Evolutionary conservation across 2,113 vertebrate genomes (phyloP).

Genomic region (Gobius niger): DNA sequence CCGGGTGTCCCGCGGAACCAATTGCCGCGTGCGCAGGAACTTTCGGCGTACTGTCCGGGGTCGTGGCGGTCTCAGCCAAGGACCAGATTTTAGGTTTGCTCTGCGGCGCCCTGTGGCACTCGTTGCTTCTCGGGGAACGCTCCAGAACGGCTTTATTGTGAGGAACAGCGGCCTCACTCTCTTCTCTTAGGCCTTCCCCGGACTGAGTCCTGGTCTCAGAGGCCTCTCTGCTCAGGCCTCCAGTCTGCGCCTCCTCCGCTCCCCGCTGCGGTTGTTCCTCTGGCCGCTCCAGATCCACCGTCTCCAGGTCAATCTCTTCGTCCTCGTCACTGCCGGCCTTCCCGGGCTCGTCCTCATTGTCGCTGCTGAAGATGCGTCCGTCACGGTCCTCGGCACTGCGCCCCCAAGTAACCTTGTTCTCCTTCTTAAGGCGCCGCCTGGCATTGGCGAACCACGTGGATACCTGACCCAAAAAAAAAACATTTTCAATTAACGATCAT

Average conservation of each 20-base stretch:
- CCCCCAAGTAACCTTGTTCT: constrained; percentile 97
- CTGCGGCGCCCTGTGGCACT: constrained; percentile 83
- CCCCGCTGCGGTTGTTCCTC: constrained; percentile 88
- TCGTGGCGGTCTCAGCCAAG: constrained; percentile 94
- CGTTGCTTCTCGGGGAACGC: constrained; percentile 77
- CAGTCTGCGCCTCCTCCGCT: constrained; percentile 81
- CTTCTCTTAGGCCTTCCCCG: constrained; percentile 70
- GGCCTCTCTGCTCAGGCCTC: constrained; percentile 57
- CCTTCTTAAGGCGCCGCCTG: constrained; percentile 90
- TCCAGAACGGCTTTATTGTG: constrained; percentile 77
- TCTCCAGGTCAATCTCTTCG: constrained; percentile 97
- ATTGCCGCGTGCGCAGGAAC: constrained; percentile 62
- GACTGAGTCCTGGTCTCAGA: constrained; percentile 78
- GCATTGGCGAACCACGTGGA: constrained; percentile 96
- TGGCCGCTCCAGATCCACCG: constrained; percentile 93
- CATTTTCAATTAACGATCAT: not conserved
- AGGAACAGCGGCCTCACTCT: constrained; percentile 74
- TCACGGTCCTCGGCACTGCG: constrained; percentile 95
- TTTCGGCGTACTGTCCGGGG: constrained; percentile 89
- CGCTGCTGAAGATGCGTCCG: constrained; percentile 91
- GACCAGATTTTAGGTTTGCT: constrained; percentile 99
- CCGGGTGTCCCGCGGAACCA: constrained; percentile 83
- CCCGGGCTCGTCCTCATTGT: constrained; percentile 85
- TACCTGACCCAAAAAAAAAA: constrained; percentile 70
- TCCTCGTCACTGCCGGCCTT: constrained; percentile 89